phyloP scores from a whole-genome alignment of 2,797 vertebrate genomes.

The Lepidocolaptes lacrymiger region DNA sequence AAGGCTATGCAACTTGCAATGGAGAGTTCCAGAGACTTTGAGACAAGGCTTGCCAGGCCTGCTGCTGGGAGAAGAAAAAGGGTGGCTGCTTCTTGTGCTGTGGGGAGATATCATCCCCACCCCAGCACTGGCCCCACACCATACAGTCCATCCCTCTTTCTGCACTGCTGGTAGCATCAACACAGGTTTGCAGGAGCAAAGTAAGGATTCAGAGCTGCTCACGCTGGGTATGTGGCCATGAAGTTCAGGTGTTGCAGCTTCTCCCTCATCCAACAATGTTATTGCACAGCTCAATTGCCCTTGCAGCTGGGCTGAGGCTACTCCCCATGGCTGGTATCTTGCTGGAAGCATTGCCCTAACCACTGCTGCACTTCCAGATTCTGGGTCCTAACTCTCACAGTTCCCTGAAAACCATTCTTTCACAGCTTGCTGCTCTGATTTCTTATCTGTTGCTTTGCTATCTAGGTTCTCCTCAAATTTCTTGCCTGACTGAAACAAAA shows the following conservation, averaged over 20 bases:
- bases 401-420: not conserved
- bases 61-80: not conserved
- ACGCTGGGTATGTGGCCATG: not conserved
- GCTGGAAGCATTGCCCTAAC: not conserved
- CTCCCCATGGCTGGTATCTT: not conserved
- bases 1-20: not conserved
- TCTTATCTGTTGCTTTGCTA: not conserved
- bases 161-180: not conserved
- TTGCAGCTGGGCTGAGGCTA: not conserved
- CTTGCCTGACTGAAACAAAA: not conserved
- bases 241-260: not conserved
- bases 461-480: not conserved
- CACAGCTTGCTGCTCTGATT: not conserved
- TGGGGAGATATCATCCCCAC: not conserved
- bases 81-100: not conserved
- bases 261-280: not conserved
- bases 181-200: not conserved
- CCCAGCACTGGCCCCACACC: not conserved
- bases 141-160: not conserved
- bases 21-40: not conserved
- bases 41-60: not conserved
- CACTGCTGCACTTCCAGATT: not conserved
- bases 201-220: not conserved
- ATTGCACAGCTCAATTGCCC: not conserved
- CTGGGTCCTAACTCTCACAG: not conserved